Base-by-base conservation (phyloP, 2,113 vertebrate genomes). In the Cyanoramphus novaezelandiae region DNA sequence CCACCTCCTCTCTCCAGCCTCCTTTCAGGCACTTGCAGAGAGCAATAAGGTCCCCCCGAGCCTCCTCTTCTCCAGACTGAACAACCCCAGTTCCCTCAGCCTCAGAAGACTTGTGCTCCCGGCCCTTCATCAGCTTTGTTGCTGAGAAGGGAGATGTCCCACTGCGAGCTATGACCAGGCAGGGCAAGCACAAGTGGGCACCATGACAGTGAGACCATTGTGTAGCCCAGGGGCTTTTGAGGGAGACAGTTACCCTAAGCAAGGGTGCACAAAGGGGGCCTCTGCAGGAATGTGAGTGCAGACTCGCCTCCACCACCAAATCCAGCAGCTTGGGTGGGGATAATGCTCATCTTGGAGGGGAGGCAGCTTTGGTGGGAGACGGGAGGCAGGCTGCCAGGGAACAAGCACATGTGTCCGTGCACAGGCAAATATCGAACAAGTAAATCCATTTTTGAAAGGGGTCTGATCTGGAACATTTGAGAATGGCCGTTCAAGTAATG, bases 201-300 rank as follows among this genome's bases (percentile, higher is more conserved):
- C 11, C 1, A 1, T 2, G 7, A 41, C 39, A 89, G 16, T 31
- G 19, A 87, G 47, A 23, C 44, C 21, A 43, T 2, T 0, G 0
- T 4, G 57, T 21, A 60, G 39, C n/a, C 47, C 41, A 29, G 7
- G 37, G 37, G 9, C n/a, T 77, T 63, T n/a, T 15, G 3, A 31
- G 39, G 33, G 15, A 69, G 59, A 3, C 19, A 37, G 2, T 69
- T 47, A 21, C 37, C 77, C 31, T 37, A 17, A 55, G 13, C 19
- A 64, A 59, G 33, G 28, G 12, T 11, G 63, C 53, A 46, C 28
- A 64, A 53, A 65, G 13, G 59, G 68, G 31, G 1, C 28, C 49
- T 52, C 43, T 53, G 21, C 43, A 39, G 57, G 50, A 65, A 86
- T n/a, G 60, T 10, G 16, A 24, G 41, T 1, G 4, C 41, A 55